A percentile compares a stretch with the other conserved stretches of the same genome.
Evolutionary conservation across 2,888 invertebrate species (phyloP).

Genomic region (Ormyrus rosae): DNA sequence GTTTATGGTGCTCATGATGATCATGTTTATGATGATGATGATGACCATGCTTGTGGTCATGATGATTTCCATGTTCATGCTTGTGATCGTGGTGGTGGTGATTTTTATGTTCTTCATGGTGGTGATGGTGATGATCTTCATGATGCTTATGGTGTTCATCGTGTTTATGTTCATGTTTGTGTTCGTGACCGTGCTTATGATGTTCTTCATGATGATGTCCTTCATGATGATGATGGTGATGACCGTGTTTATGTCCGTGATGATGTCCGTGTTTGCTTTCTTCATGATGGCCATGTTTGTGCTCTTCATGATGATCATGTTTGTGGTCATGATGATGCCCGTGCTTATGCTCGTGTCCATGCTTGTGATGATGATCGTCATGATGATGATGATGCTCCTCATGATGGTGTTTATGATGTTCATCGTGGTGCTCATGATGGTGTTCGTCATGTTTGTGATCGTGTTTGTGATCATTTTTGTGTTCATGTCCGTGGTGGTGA

Average conservation of each 20-base stretch:
- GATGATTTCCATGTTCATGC: conserved; percentile 30
- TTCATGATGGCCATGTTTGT: conserved; percentile 32
- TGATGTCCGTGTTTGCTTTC: conserved; percentile 36
- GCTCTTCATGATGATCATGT: conserved; percentile 20
- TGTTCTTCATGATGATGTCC: conserved; percentile 42
- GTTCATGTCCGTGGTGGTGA: conserved; percentile 51
- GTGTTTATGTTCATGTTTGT: conserved; percentile 41
- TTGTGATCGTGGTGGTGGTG: conserved; percentile 50
- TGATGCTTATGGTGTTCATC: conserved; percentile 47
- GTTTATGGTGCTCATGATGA: conserved; percentile 13
- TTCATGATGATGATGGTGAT: conserved; percentile 47
- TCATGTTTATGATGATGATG: conserved; percentile 41
- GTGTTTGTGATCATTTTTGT: conserved; percentile 48
- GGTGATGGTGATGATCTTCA: conserved; percentile 43
- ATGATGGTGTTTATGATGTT: conserved; percentile 41
- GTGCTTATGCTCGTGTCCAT: conserved; percentile 36
- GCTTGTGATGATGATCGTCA: conserved; percentile 37
- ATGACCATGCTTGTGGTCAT: conserved; percentile 8
- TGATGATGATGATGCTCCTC: conserved; percentile 36
- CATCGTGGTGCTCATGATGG: conserved; percentile 43
- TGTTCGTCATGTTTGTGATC: conserved; percentile 44
- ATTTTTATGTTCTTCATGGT: neutral
- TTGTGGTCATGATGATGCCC: conserved; percentile 44
- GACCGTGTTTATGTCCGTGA: conserved; percentile 45
- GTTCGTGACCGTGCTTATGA: conserved; percentile 44